Conservation (phyloP, 2,113 vertebrate genomes). For the Neogobius melanostomus region DNA sequence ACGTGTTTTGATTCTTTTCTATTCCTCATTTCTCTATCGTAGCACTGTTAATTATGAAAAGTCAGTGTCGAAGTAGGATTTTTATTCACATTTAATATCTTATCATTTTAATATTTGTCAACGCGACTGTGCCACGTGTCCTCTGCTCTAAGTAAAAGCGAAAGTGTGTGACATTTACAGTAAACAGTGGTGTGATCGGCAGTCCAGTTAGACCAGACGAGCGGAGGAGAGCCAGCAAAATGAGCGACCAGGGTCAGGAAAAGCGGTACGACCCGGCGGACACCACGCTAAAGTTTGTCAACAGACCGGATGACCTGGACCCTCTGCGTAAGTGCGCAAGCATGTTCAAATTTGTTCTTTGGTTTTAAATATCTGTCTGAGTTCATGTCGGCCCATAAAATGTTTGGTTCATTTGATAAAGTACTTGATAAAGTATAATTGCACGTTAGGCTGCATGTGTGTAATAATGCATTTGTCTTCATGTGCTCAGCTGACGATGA, state of each 20-base stretch:
- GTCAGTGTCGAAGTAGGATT: background rate
- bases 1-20: background rate
- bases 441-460: too few species aligned
- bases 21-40: background rate
- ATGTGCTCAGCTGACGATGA: slow-evolving; percentile 66
- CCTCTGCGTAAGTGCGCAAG: slow-evolving; percentile 21
- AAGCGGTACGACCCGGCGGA: slow-evolving; percentile 64
- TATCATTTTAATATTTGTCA: too few species aligned
- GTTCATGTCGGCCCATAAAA: too few species aligned
- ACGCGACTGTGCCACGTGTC: slow-evolving; percentile 6
- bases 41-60: background rate
- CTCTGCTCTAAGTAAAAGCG: background rate
- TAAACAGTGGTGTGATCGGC: background rate
- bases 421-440: too few species aligned
- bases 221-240: background rate
- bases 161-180: slow-evolving; percentile 18
- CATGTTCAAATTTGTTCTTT: background rate
- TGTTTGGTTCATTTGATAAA: too few species aligned
- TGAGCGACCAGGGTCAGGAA: slow-evolving; percentile 19
- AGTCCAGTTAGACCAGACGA: rapidly evolving
- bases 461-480: background rate
- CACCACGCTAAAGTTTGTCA: slow-evolving; percentile 67
- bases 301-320: slow-evolving; percentile 62
- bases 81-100: background rate
- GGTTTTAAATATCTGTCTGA: too few species aligned